Percentiles rank a stretch among this genome's conserved stretches.
Conservation (phyloP, 2,888 invertebrate species). For the Acrobeloides nanus region DNA sequence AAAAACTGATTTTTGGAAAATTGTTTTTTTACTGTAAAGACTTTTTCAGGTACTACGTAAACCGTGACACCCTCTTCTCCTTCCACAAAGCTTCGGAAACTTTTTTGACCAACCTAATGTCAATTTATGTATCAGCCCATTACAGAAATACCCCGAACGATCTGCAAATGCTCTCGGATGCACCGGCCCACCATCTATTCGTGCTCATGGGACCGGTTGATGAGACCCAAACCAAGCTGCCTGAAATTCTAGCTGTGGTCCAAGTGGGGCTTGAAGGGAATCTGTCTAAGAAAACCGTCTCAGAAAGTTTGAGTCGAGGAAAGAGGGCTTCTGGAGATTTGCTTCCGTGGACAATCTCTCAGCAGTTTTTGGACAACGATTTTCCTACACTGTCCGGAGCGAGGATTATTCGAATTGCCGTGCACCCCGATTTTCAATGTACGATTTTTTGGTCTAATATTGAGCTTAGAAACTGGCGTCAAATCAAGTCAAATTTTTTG, state of each 20-base stretch:
- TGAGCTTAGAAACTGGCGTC: too few species aligned
- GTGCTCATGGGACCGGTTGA: conserved; percentile 81
- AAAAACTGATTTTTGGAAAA: too few species aligned
- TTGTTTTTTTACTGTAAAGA: conserved; percentile 1
- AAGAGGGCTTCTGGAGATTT: conserved; percentile 88
- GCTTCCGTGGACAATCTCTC: conserved; percentile 95
- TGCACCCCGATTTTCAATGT: conserved; percentile 86
- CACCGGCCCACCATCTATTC: conserved; percentile 93
- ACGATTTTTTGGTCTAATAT: background rate
- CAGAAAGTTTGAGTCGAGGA: conserved; percentile 74
- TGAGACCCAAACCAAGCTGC: conserved; percentile 60
- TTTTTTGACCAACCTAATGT: conserved; percentile 82
- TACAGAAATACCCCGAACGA: conserved; percentile 99
- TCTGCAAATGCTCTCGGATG: conserved; percentile 83
- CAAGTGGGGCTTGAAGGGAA: conserved; percentile 66
- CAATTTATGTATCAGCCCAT: conserved; percentile 91
- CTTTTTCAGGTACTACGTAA: conserved; percentile 56
- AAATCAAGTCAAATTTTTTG: too few species aligned
- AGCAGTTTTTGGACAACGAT: conserved; percentile 74
- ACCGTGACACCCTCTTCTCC: conserved; percentile 85
- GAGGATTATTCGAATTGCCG: conserved; percentile 87
- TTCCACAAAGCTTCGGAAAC: conserved; percentile 77
- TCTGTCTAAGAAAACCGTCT: conserved; percentile 65
- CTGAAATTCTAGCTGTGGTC: conserved; percentile 56
- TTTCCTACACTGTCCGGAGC: conserved; percentile 84